phyloP scores from a whole-genome alignment of 2,113 vertebrate genomes.

The Thunnus thynnus region DNA sequence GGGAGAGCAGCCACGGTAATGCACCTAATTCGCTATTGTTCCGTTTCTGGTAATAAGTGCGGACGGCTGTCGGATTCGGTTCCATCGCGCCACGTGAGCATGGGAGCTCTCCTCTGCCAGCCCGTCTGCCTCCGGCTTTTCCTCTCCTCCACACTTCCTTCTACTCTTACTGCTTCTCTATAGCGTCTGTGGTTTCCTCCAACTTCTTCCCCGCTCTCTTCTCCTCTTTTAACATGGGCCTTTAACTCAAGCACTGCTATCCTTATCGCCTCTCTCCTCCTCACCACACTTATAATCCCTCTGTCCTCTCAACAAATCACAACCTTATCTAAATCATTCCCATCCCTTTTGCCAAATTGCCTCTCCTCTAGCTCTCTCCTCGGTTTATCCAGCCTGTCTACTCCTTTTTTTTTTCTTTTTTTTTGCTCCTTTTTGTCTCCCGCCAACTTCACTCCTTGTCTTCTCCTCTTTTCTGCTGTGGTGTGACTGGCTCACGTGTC shows the following conservation, averaged over 20 bases:
- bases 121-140: conserved; percentile 65
- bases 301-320: conserved; percentile 77
- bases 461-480: conserved; percentile 38
- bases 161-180: conserved; percentile 42
- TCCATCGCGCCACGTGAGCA: conserved; percentile 74
- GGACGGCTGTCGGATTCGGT: conserved; percentile 83
- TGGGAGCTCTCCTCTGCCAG: conserved; percentile 66
- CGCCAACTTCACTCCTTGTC: conserved; percentile 49
- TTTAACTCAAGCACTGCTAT: conserved; percentile 55
- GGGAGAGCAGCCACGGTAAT: conserved; percentile 72
- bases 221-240: conserved; percentile 36
- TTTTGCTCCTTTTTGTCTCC: conserved; percentile 36
- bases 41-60: conserved; percentile 81
- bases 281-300: conserved; percentile 69
- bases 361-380: conserved; percentile 47
- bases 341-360: conserved; percentile 67
- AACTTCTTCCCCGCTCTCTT: conserved; percentile 33
- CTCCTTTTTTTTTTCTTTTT: conserved; percentile 4
- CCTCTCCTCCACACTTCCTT: conserved; percentile 57
- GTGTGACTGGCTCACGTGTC: conserved; percentile 57
- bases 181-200: conserved; percentile 54
- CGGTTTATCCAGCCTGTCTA: conserved; percentile 49
- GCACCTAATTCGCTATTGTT: conserved; percentile 81
- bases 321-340: conserved; percentile 71
- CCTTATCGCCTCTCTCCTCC: conserved; percentile 70